Conservation (phyloP, 2,797 vertebrate genomes). For the Trichosurus vulpecula region DNA sequence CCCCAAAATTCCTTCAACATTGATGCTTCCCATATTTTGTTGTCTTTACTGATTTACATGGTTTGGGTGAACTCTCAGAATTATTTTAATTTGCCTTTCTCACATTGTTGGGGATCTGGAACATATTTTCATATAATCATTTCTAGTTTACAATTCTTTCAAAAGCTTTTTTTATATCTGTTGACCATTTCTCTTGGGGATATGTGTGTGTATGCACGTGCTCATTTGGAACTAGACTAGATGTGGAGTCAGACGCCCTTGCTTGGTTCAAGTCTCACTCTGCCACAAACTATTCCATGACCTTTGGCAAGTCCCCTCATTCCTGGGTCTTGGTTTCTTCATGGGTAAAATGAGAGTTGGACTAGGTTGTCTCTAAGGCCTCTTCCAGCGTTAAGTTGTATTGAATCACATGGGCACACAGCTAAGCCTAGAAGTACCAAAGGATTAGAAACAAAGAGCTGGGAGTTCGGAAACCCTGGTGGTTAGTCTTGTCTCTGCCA, state of each 20-base stretch:
- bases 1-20: background rate
- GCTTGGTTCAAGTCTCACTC: background rate
- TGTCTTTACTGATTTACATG: background rate
- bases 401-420: background rate
- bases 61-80: background rate
- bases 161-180: background rate
- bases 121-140: background rate
- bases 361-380: background rate
- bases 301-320: background rate
- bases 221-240: background rate
- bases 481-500: background rate
- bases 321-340: background rate
- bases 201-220: fast-evolving
- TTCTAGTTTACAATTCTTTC: background rate
- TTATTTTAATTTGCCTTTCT: background rate
- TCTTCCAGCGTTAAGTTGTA: background rate
- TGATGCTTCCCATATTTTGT: background rate
- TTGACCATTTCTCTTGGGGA: background rate
- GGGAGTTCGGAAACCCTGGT: background rate
- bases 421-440: background rate
- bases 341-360: background rate
- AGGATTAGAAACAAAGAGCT: background rate
- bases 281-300: background rate
- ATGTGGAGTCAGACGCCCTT: background rate
- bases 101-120: background rate